These are phyloP conservation scores for Yasuhikotakia modesta DNA, from an alignment of 2,797 vertebrate genomes.

Conservation along the genomic window DNA sequence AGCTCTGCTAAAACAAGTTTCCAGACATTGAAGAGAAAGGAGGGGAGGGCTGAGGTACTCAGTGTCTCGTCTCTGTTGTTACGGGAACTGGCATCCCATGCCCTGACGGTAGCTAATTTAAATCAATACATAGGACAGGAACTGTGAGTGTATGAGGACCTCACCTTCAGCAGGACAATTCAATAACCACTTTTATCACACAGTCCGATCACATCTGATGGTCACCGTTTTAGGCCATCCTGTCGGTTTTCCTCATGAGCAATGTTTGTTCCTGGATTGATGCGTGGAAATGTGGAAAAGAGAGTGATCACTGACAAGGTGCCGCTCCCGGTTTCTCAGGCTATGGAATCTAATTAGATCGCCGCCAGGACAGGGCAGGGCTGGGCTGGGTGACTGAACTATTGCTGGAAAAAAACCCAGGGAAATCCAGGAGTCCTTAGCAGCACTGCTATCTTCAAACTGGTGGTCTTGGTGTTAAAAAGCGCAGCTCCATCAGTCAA, in stretches of 20 bases:
- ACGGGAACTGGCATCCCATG: conserved; percentile 45
- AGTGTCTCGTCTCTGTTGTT: conserved; percentile 34
- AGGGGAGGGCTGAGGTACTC: conserved; percentile 37
- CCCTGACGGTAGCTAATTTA: conserved; percentile 18
- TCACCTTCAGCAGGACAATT: conserved; percentile 25
- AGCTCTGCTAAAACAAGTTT: conserved; percentile 28
- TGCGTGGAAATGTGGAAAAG: not conserved
- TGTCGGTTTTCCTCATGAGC: conserved; percentile 5
- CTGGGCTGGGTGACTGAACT: conserved; percentile 44
- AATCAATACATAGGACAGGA: conserved; percentile 48
- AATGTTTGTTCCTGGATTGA: conserved; percentile 31
- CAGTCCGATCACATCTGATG: conserved; percentile 20
- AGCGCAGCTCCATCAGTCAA: conserved; percentile 61
- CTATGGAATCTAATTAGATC: conserved; percentile 69
- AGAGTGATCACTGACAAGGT: conserved; percentile 29
- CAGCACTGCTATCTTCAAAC: conserved; percentile 29
- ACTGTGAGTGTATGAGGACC: conserved; percentile 35
- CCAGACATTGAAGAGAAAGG: conserved; percentile 38
- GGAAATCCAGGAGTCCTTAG: conserved; percentile 44
- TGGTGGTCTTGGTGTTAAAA: conserved; percentile 61
- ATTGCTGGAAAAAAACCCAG: conserved; percentile 18
- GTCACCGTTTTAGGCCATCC: conserved; percentile 11
- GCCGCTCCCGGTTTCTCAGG: conserved; percentile 53
- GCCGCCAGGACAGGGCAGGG: conserved; percentile 50
- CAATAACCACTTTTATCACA: conserved; percentile 41